phyloP scores from a whole-genome alignment of 2,797 vertebrate genomes.

The Sebastes jordani region DNA sequence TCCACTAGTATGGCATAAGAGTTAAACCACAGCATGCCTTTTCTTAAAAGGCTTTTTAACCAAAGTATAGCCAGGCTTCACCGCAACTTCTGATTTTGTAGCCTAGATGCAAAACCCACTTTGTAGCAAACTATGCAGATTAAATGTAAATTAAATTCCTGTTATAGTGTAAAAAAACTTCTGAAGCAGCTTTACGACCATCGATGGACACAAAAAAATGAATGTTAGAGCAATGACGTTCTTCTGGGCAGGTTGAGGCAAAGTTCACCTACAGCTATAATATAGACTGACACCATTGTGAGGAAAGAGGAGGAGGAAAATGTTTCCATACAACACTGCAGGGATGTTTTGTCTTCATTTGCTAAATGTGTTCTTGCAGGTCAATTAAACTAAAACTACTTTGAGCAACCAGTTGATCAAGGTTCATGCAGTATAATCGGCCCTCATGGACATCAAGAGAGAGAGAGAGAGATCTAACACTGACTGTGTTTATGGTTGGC shows the following conservation, averaged over 20 bases:
- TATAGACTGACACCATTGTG: background rate
- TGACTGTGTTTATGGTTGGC: constrained; percentile 33
- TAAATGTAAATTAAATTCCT: background rate
- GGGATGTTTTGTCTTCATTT: background rate
- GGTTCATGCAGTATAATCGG: background rate
- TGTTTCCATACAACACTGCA: background rate
- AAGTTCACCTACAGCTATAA: background rate
- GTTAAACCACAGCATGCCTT: background rate
- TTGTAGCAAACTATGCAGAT: background rate
- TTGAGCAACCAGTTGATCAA: background rate
- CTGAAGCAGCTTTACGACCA: background rate
- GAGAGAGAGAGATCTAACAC: background rate
- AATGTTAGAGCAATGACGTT: background rate
- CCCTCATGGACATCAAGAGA: background rate
- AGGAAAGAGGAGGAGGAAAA: too few relatives aligned
- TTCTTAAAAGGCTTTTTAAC: background rate
- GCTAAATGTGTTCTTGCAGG: background rate
- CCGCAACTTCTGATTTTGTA: fast-evolving
- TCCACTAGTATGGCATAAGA: background rate
- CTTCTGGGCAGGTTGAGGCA: background rate
- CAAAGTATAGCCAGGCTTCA: background rate
- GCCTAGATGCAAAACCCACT: background rate
- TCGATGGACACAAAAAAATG: background rate
- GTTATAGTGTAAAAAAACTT: background rate
- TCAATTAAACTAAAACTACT: background rate